Evolutionary conservation across 2,797 vertebrate species (phyloP).

Genomic region (Amblyopsis hoosieri): DNA sequence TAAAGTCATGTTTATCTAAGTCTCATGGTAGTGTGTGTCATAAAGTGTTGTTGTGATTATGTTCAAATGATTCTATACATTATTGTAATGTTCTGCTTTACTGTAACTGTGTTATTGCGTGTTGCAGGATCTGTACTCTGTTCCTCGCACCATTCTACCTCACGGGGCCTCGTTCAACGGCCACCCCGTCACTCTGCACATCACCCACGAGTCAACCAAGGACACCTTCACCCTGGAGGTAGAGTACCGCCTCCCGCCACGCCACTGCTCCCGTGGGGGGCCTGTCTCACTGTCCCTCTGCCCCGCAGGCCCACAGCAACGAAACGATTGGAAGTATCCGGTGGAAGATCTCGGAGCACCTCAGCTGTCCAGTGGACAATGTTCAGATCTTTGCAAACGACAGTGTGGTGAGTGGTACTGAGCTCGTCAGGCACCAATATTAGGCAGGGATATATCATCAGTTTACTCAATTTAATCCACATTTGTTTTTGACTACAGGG

Average conservation of each 20-base stretch:
- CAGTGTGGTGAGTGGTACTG: slow-evolving; percentile 84
- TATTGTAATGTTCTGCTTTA: not conserved
- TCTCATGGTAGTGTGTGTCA: not conserved
- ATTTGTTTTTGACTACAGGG: too few relatives aligned
- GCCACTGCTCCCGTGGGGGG: not conserved
- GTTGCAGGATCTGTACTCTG: slow-evolving; percentile 92
- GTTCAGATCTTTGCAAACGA: slow-evolving; percentile 99
- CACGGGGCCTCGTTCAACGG: slow-evolving; percentile 98
- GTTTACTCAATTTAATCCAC: too few relatives aligned
- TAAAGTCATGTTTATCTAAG: slow-evolving; percentile 48
- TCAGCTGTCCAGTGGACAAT: slow-evolving; percentile 95
- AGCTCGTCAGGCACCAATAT: not conserved
- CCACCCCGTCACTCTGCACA: slow-evolving; percentile 93
- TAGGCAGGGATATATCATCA: too few relatives aligned
- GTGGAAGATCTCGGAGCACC: slow-evolving; percentile 95
- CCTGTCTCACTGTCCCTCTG: slow-evolving; percentile 22
- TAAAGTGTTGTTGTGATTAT: too few relatives aligned
- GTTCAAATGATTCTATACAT: too few relatives aligned
- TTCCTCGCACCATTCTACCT: slow-evolving; percentile 99
- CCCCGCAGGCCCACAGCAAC: slow-evolving; percentile 93
- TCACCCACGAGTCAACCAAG: slow-evolving; percentile 99
- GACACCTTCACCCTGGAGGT: slow-evolving; percentile 97
- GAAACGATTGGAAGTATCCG: slow-evolving; percentile 96
- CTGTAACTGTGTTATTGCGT: slow-evolving; percentile 18
- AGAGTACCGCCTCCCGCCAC: slow-evolving; percentile 7